Conservation (phyloP, 2,113 vertebrate species). For the Dolichallabes microphthalmus region DNA sequence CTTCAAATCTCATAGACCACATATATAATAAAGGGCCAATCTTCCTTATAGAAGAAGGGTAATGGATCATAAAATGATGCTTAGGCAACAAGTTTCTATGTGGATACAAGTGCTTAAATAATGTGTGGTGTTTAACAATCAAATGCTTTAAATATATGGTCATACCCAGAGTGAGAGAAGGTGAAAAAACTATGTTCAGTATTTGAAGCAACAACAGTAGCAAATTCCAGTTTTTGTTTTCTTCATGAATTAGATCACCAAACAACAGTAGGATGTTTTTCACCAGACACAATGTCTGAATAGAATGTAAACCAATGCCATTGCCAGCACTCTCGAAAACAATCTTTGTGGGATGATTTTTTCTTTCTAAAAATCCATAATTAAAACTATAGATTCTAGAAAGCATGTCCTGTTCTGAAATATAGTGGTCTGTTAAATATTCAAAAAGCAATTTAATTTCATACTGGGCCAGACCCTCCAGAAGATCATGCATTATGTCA, state of each 20-base stretch:
- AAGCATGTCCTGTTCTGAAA: conserved; percentile 23
- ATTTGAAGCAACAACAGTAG: no score
- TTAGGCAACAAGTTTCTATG: not conserved
- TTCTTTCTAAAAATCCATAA: conserved; percentile 57
- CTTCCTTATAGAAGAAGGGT: not conserved
- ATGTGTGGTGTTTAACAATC: conserved; percentile 31
- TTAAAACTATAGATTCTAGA: conserved; percentile 48
- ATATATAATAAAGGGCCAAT: not conserved
- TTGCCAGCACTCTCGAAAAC: conserved; percentile 48
- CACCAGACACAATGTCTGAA: conserved; percentile 44
- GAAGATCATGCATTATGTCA: conserved; percentile 50
- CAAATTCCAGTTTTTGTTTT: conserved; percentile 39
- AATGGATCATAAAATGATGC: not conserved
- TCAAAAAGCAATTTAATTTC: conserved; percentile 52
- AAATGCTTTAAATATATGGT: conserved; percentile 41
- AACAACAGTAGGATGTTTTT: conserved; percentile 46
- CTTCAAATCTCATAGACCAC: not conserved
- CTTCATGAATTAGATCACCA: conserved; percentile 43
- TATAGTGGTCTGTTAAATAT: conserved; percentile 31
- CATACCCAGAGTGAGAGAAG: conserved; percentile 35
- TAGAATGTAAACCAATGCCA: conserved; percentile 44
- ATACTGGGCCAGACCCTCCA: conserved; percentile 39
- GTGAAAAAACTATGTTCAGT: no score
- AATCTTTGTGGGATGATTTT: conserved; percentile 40
- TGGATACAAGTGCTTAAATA: not conserved